These are phyloP conservation scores for Ictalurus punctatus DNA, from an alignment of 2,113 vertebrate species.

Conservation along the genomic window DNA sequence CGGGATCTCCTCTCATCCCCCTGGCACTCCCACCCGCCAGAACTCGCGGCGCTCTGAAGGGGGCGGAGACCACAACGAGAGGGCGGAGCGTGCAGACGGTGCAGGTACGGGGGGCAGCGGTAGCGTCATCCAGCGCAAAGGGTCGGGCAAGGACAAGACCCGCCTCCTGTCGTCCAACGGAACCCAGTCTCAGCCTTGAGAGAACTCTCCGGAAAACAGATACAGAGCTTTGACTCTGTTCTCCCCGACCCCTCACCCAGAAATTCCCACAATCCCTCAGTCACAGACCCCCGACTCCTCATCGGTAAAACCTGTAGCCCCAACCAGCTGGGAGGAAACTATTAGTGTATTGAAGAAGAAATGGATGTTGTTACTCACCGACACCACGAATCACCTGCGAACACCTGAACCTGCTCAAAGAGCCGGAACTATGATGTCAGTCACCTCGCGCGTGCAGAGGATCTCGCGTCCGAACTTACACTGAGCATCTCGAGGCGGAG, in stretches of 20 bases:
- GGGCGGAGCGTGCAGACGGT: slow-evolving; percentile 43
- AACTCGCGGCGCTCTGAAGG: slow-evolving; percentile 78
- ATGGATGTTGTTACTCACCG: slow-evolving; percentile 18
- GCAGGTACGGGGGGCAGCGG: slow-evolving; percentile 54
- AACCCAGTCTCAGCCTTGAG: slow-evolving; percentile 80
- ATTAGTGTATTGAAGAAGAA: slow-evolving; percentile 14
- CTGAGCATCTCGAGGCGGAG: background rate
- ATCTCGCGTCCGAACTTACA: background rate
- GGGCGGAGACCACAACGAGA: slow-evolving; percentile 66
- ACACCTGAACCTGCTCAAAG: background rate
- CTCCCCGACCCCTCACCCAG: slow-evolving; percentile 15
- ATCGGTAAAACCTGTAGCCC: slow-evolving; percentile 34
- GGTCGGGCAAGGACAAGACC: slow-evolving; percentile 83
- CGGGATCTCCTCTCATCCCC: slow-evolving; percentile 73
- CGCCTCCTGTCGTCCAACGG: slow-evolving; percentile 86
- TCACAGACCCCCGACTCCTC: slow-evolving; percentile 31
- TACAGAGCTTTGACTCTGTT: slow-evolving; percentile 4
- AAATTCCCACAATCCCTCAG: slow-evolving; percentile 20
- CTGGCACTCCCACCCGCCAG: slow-evolving; percentile 79
- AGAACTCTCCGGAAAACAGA: slow-evolving; percentile 51
- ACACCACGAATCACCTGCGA: background rate
- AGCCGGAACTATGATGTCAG: slow-evolving; percentile 15
- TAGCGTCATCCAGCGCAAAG: slow-evolving; percentile 71
- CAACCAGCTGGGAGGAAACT: slow-evolving; percentile 3
- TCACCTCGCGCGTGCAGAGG: slow-evolving; percentile 12